Percentiles rank a stretch among this genome's conserved stretches.
Conservation (phyloP, 2,113 vertebrate species). For the Xiphophorus hellerii region DNA sequence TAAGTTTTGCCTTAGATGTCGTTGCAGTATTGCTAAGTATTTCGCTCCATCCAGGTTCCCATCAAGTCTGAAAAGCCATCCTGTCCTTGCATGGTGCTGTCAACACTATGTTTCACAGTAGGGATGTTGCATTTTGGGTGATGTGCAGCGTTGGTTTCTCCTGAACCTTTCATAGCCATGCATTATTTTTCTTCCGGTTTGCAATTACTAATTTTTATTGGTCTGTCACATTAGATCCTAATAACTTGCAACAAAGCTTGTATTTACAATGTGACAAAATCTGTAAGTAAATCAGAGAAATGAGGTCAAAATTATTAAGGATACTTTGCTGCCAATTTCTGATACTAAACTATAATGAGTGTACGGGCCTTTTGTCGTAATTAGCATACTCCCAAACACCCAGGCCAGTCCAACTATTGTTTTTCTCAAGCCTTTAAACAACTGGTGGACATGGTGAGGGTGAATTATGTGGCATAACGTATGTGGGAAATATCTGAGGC, state of each 20-base stretch:
- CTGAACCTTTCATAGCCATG: neutral
- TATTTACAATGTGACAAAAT: neutral
- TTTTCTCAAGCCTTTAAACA: constrained; percentile 51
- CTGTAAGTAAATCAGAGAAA: neutral
- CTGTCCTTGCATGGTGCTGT: too few relatives aligned
- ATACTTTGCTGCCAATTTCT: constrained; percentile 39
- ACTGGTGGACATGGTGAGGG: constrained; percentile 52
- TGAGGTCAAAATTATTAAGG: constrained; percentile 17
- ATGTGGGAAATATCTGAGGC: constrained; percentile 76
- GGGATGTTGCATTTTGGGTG: too few relatives aligned
- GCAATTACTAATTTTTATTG: neutral
- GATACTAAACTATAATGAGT: constrained; percentile 32
- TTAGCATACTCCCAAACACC: constrained; percentile 52
- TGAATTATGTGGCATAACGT: constrained; percentile 64
- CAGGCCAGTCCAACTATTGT: constrained; percentile 39
- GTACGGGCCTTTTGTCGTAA: constrained; percentile 50
- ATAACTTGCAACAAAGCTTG: neutral
- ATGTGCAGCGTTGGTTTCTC: too few relatives aligned
- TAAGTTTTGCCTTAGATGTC: too few relatives aligned
- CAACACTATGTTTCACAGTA: too few relatives aligned
- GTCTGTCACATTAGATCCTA: neutral
- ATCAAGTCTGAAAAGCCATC: too few relatives aligned
- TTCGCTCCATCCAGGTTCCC: too few relatives aligned
- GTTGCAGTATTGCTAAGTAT: too few relatives aligned
- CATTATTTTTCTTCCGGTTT: neutral